Evolutionary conservation across 2,888 invertebrate genomes (phyloP).

Genomic region (Archaeoteleia sp.): DNA sequence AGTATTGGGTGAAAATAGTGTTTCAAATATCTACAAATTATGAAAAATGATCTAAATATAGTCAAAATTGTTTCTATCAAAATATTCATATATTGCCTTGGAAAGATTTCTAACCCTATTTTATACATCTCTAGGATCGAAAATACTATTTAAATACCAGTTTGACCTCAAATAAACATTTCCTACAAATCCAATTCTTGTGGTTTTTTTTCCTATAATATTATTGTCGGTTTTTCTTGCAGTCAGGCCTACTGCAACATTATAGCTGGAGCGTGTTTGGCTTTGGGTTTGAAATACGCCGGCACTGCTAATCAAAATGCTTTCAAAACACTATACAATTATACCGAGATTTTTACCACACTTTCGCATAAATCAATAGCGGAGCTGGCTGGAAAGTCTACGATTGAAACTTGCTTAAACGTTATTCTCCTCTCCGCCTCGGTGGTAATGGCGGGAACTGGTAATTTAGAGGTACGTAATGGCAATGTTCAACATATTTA

Average conservation of each 20-base stretch:
- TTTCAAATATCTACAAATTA: no score
- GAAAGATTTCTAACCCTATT: no score
- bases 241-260: constrained; percentile 98
- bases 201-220: no score
- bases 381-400: constrained; percentile 92
- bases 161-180: no score
- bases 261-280: constrained; percentile 94
- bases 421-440: constrained; percentile 87
- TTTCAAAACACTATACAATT: constrained; percentile 85
- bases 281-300: constrained; percentile 94
- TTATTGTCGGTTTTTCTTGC: constrained; percentile 45
- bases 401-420: constrained; percentile 92
- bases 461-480: constrained; percentile 82
- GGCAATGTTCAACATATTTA: neutral
- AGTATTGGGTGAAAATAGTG: no score
- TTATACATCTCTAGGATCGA: no score
- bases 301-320: constrained; percentile 91
- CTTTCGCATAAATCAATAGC: constrained; percentile 84
- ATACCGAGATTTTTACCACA: constrained; percentile 82
- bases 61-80: no score
- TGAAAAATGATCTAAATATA: no score
- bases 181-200: no score
- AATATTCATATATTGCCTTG: no score
- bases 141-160: no score
- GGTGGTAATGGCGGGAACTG: constrained; percentile 97